phyloP scores from a whole-genome alignment of 1,140 invertebrate genomes.

The Heliconius hermathena region DNA sequence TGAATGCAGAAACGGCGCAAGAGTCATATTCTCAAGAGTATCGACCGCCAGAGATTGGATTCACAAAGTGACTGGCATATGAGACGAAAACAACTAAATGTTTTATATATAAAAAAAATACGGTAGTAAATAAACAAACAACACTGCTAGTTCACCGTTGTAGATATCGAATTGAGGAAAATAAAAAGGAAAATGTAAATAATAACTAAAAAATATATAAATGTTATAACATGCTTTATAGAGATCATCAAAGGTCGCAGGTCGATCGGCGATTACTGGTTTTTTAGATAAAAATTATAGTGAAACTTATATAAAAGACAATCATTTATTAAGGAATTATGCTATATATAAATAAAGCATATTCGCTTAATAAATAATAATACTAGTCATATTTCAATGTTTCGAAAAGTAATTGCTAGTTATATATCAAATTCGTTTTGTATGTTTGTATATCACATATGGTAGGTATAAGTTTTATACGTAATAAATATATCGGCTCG shows the following conservation, averaged over 20 bases:
- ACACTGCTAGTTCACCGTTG: background rate
- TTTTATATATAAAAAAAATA: slow-evolving; percentile 8
- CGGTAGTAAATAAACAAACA: background rate
- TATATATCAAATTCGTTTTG: background rate
- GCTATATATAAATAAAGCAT: background rate
- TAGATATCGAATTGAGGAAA: background rate
- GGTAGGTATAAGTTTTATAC: background rate
- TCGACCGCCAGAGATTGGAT: slow-evolving; percentile 62
- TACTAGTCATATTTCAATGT: slow-evolving; percentile 4
- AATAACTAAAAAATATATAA: background rate
- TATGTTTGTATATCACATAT: background rate
- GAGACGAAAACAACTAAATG: slow-evolving; percentile 18
- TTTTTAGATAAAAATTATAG: no score
- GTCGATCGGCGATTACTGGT: background rate
- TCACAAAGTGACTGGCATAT: slow-evolving; percentile 57
- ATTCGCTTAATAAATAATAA: background rate
- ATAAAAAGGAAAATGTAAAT: background rate
- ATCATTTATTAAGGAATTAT: no score
- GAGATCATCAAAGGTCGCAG: background rate
- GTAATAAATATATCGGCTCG: background rate
- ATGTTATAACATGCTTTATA: background rate
- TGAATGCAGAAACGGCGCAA: slow-evolving; percentile 54
- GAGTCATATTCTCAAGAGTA: slow-evolving; percentile 63
- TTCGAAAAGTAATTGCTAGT: background rate
- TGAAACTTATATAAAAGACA: no score